These are phyloP conservation scores for Nettapus auritus DNA, from an alignment of 2,113 vertebrate genomes.

Conservation along the genomic window DNA sequence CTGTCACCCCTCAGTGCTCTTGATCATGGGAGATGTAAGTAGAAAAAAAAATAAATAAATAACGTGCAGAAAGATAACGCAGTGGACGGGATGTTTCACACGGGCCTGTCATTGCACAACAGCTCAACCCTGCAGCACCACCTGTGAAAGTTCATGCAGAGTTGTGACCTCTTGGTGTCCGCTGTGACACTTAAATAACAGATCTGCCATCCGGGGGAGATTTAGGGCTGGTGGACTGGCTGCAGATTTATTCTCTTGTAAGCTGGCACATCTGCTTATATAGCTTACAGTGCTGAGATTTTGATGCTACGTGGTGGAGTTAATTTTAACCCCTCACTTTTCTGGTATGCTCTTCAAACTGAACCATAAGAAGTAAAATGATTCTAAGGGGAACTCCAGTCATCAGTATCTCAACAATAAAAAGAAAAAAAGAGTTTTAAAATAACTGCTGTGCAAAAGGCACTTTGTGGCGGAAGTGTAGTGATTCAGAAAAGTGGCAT, in stretches of 20 bases:
- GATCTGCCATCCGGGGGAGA: not conserved
- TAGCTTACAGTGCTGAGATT: not conserved
- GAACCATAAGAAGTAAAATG: not conserved
- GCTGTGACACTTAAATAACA: accelerated
- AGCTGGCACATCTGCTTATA: not conserved
- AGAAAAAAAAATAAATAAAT: not conserved
- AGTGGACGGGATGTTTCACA: not conserved
- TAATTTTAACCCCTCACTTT: slow-evolving; percentile 6
- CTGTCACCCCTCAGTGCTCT: not conserved
- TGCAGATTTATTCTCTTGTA: not conserved
- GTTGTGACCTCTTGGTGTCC: not conserved
- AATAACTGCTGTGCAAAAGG: not conserved
- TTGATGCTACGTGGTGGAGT: not conserved
- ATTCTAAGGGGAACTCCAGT: not conserved
- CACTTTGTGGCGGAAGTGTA: not conserved
- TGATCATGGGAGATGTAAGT: not conserved
- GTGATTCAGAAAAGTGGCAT: not conserved
- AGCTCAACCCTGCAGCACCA: not conserved
- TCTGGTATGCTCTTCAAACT: not conserved
- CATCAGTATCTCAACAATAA: not conserved
- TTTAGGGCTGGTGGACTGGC: not conserved
- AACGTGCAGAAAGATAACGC: not conserved
- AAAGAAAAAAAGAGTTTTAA: not conserved
- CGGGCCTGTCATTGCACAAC: not conserved
- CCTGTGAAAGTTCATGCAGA: accelerated